A percentile compares a stretch with the other conserved stretches of the same genome.
Evolutionary conservation across 2,797 vertebrate genomes (phyloP).

Genomic region (Melanotaenia pygmaea): DNA sequence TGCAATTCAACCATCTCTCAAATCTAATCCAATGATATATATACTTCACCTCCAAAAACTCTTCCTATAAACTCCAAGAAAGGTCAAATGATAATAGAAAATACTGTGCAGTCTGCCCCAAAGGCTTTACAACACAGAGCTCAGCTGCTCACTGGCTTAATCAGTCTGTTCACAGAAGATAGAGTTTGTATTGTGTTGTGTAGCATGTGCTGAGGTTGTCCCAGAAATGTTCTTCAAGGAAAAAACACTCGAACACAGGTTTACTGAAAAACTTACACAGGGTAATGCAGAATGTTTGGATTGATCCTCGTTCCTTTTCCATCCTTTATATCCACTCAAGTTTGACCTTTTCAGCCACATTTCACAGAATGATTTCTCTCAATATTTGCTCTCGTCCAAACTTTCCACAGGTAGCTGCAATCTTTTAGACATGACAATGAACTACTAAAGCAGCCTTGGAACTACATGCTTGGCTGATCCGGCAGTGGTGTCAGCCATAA

Average conservation of each 20-base stretch:
- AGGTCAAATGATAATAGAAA: constrained; percentile 21
- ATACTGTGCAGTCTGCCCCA: neutral
- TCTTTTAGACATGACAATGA: constrained; percentile 20
- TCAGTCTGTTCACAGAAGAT: neutral
- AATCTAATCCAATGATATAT: neutral
- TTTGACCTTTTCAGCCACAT: neutral
- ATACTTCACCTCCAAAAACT: neutral
- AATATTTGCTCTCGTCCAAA: neutral
- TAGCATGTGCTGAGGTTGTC: constrained; percentile 1
- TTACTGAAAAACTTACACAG: constrained; percentile 17
- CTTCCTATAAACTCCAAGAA: neutral
- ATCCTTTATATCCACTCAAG: neutral
- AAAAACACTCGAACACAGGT: constrained; percentile 4
- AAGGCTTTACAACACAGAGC: neutral
- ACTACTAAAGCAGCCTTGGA: constrained; percentile 22
- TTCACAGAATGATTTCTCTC: neutral
- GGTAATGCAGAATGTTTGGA: neutral
- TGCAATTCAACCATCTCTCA: neutral
- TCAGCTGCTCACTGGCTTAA: constrained; percentile 3
- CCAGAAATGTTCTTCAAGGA: neutral
- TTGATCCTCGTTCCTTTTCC: neutral
- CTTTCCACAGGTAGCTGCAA: neutral
- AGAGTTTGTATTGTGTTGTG: constrained; percentile 11
- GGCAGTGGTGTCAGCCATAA: constrained; percentile 9
- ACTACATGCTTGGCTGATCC: neutral